Conservation (phyloP, 2,797 vertebrate genomes). For the Florisuga fusca region DNA sequence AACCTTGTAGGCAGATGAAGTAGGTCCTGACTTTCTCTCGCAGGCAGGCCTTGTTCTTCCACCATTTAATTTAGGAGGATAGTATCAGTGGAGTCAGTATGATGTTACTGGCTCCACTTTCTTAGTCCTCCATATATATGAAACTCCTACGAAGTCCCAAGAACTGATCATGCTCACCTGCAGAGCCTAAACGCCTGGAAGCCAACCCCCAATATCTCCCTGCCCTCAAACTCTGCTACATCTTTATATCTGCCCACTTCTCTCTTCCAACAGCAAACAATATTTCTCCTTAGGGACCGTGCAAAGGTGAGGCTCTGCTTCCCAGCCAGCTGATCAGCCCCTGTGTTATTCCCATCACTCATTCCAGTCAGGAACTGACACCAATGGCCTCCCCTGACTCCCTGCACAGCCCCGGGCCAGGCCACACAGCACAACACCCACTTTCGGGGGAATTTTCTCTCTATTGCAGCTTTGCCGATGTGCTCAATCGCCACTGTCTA, state of each 20-base stretch:
- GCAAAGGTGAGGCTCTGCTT: neutral
- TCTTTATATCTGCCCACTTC: neutral
- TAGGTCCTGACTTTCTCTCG: conserved; percentile 77
- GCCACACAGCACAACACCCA: too few species aligned
- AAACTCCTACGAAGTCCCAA: neutral
- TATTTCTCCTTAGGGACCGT: accelerated
- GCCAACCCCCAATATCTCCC: neutral
- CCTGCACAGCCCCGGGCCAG: neutral
- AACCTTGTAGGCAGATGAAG: conserved; percentile 79
- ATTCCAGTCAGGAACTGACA: too few species aligned
- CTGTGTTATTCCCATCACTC: neutral
- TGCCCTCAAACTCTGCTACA: neutral
- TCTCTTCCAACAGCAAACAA: neutral
- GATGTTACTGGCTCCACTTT: conserved; percentile 79
- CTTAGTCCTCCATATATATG: conserved; percentile 82
- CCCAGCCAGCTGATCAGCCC: neutral
- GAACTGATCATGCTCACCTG: neutral
- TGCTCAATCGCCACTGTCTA: accelerated
- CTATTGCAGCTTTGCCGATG: neutral
- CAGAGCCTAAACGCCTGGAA: neutral
- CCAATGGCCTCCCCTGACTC: too few species aligned
- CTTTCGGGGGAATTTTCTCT: neutral
- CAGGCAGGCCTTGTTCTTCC: conserved; percentile 83
- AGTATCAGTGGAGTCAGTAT: conserved; percentile 79
- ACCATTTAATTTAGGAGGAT: conserved; percentile 86